phyloP scores from a whole-genome alignment of 1,140 invertebrate genomes.

The Linepithema humile region DNA sequence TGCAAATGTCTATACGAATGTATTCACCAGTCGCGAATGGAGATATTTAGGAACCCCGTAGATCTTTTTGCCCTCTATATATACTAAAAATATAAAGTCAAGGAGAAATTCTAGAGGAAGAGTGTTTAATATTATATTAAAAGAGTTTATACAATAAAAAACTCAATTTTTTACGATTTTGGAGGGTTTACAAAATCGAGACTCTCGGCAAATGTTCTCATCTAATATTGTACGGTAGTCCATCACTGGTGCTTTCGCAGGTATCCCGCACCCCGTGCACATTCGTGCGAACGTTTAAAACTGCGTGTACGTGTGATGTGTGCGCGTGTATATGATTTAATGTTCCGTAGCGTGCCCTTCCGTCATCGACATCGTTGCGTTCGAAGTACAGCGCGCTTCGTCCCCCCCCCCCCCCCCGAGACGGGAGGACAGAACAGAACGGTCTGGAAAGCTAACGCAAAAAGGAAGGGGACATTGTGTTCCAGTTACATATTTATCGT shows the following conservation, averaged over 20 bases:
- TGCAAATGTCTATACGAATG: background rate
- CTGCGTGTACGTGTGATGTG: background rate
- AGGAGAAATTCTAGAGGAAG: background rate
- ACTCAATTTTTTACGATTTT: background rate
- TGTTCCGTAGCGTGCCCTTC: conserved; percentile 71
- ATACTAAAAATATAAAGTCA: background rate
- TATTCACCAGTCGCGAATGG: background rate
- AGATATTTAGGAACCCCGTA: background rate
- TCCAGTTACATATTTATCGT: conserved; percentile 84
- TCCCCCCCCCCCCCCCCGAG: background rate
- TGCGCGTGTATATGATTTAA: conserved; percentile 79
- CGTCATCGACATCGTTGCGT: conserved; percentile 61
- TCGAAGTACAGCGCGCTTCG: conserved; percentile 31
- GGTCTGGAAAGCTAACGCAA: background rate
- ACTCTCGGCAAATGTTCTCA: background rate
- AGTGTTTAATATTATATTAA: background rate
- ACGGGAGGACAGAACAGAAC: conserved; percentile 37
- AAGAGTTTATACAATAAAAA: background rate
- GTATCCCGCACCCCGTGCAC: background rate
- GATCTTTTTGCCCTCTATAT: background rate
- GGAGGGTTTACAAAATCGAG: background rate
- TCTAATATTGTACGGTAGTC: background rate
- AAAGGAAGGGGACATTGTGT: conserved; percentile 77
- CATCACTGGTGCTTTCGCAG: background rate
- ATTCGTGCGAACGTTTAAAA: conserved; percentile 40